Conservation (phyloP, 2,113 vertebrate genomes). For the Tragelaphus scriptus region DNA sequence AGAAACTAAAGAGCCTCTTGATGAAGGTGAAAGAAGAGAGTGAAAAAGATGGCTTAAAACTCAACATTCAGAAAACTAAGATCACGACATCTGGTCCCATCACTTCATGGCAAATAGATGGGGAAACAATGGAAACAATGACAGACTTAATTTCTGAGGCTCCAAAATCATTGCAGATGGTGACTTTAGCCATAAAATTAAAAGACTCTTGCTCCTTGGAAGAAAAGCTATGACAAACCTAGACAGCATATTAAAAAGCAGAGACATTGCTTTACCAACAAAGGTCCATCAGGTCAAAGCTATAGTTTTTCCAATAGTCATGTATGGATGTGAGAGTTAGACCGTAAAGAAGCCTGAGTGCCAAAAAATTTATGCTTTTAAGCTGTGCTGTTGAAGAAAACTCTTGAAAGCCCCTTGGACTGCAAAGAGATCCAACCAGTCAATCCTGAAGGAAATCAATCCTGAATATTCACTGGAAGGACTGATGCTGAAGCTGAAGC, state of each 20-base stretch:
- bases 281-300: background rate
- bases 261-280: background rate
- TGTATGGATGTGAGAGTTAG: background rate
- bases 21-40: background rate
- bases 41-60: background rate
- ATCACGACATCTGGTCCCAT: background rate
- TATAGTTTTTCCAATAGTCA: background rate
- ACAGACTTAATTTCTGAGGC: background rate
- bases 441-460: background rate
- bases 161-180: background rate
- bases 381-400: background rate
- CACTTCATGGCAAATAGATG: background rate
- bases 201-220: background rate
- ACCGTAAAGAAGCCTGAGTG: background rate
- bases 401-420: background rate
- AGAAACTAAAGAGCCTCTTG: background rate
- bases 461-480: background rate
- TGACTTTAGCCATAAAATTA: background rate
- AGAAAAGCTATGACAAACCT: background rate
- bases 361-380: background rate
- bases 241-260: background rate
- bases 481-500: background rate
- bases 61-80: background rate
- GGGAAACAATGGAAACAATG: background rate
- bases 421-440: background rate